Evolutionary conservation across 2,797 vertebrate species (phyloP).

Genomic region (Amniataba percoides): DNA sequence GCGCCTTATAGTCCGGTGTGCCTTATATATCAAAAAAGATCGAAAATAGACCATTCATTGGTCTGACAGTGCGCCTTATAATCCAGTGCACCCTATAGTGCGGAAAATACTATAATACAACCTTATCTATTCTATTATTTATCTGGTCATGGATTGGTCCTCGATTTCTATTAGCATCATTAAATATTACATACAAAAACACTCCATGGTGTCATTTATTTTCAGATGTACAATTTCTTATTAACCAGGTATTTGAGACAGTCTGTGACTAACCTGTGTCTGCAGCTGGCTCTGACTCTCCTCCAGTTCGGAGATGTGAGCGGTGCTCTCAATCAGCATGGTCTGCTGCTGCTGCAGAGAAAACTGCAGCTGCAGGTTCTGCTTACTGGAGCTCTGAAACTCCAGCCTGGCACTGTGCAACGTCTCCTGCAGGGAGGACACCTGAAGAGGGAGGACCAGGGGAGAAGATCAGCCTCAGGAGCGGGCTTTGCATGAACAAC

Average conservation of each 20-base stretch:
- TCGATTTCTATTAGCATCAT: neutral
- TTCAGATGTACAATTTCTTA: neutral
- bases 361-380: slow-evolving; percentile 90
- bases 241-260: neutral
- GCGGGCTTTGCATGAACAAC: neutral
- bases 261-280: slow-evolving; percentile 83
- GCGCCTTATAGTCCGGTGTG: too few relatives aligned
- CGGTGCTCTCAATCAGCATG: slow-evolving; percentile 92
- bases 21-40: too few relatives aligned
- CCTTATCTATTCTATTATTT: neutral
- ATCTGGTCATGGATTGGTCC: too few relatives aligned
- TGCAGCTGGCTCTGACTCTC: slow-evolving; percentile 91
- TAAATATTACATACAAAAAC: neutral
- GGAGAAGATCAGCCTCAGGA: neutral
- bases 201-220: neutral
- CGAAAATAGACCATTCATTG: too few relatives aligned
- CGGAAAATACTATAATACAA: too few relatives aligned
- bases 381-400: slow-evolving; percentile 86
- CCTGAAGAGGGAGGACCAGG: slow-evolving; percentile 74
- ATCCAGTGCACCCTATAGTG: too few relatives aligned
- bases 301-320: slow-evolving; percentile 92
- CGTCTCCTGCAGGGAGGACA: slow-evolving; percentile 89
- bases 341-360: slow-evolving; percentile 91
- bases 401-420: slow-evolving; percentile 84
- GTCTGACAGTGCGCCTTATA: too few relatives aligned